Base-by-base conservation (phyloP, 2,113 vertebrate genomes). In the Montifringilla adamsi region DNA sequence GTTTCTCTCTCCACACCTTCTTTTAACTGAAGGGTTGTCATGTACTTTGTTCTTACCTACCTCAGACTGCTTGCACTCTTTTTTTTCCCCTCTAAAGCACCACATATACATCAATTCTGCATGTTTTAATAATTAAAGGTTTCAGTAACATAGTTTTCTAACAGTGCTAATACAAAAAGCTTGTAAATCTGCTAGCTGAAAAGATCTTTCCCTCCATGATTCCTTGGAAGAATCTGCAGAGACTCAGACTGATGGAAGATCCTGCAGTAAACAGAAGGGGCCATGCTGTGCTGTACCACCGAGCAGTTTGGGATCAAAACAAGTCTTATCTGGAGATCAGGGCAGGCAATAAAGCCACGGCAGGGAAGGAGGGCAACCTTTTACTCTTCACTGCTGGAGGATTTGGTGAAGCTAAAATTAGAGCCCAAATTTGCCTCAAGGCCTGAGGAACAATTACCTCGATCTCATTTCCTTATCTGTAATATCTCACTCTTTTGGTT, bases 81-180 rank as follows among this genome's bases (percentile, higher is more conserved):
- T 62, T 58, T 67, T 41, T 49, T 10, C 37, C 20, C 43, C 19
- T 27, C 35, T 18, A 26, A 89, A 62, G 69, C 35, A 62, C 47
- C 49, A 28, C 0, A 6, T 77, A 55, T 20, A 24, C 1, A 0
- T 73, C 70, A 80, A 7, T 77, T 93, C 72, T 80, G 55, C 75
- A 27, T 66, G 39, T 84, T 89, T 89, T 84, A 95, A 91, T 95
- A 91, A 95, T 91, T 81, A 84, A 87, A 84, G 47, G 73, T 46
- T 83, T 69, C 74, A 77, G 50, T 91, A 84, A 70, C 84, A 67
- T 23, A 28, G 56, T 92, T 92, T 97, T 87, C 33, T 78, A 70
- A 70, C 67, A 68, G 47, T 37, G 47, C 39, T 94, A 83, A 86
- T 66, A 84, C 8, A 67, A 55, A 88, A 86, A 86, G 24, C 76